Base-by-base conservation (phyloP, 2,888 invertebrate genomes). In the Xylophagus ater region DNA sequence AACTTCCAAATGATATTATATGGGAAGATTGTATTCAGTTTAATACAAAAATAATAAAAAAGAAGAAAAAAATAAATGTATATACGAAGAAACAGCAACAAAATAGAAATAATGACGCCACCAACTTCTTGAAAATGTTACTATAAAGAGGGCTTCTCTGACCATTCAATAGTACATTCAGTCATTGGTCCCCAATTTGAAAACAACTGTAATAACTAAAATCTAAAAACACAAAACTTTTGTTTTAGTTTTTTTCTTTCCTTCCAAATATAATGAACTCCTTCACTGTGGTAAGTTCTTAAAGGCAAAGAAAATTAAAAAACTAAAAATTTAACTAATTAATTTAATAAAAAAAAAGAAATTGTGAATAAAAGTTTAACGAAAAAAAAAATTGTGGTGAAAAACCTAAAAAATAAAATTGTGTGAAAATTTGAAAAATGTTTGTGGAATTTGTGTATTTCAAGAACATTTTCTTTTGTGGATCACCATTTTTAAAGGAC, bases 211-310 rank as follows among this genome's bases (percentile, higher is more conserved):
- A 60, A 59, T 57, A 55, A 56, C 49, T 54, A n/a, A n/a, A n/a
- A n/a, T n/a, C n/a, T n/a, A n/a, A n/a, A n/a, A n/a, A n/a, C n/a
- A n/a, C n/a, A n/a, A n/a, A n/a, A n/a, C n/a, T n/a, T n/a, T n/a
- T n/a, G n/a, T 56, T 55, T 53, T 56, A 54, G 52, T 57, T 50
- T 58, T 53, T 57, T 61, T 58, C 55, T 32, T 41, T 30, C 41
- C 36, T 32, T 43, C 24, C 56, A 59, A 57, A 57, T 53, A 61
- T 56, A 59, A 65, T 65, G 65, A 65, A 65, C 60, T 65, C 64
- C 62, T 65, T 65, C 58, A 61, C 62, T 55, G 64, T 65, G 63
- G 65, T 65, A 61, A 65, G 65, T 61, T 44, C 24, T 20, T 23
- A 10, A 14, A 7, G 30, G 8, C 10, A n/a, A 4, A 29, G 9